Conservation (phyloP, 2,797 vertebrate genomes). For the Lagocephalus sceleratus region DNA sequence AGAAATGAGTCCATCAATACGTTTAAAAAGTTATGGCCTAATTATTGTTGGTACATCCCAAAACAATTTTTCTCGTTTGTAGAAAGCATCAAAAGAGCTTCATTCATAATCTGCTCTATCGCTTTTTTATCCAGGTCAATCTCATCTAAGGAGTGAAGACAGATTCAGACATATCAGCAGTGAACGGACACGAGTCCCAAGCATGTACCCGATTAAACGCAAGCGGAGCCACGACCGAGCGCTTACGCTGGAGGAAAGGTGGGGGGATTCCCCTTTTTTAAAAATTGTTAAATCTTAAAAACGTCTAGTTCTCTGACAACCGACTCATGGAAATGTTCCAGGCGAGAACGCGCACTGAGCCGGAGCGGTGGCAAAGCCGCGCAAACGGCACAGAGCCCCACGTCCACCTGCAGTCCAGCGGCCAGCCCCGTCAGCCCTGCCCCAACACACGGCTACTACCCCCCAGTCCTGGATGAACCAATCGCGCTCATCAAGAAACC, state of each 20-base stretch:
- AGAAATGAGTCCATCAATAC: too few species aligned
- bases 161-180: slow-evolving; percentile 73
- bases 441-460: slow-evolving; percentile 67
- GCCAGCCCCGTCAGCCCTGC: slow-evolving; percentile 69
- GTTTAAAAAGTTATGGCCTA: background rate
- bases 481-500: slow-evolving; percentile 82
- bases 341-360: slow-evolving; percentile 72
- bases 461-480: slow-evolving; percentile 77
- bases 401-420: slow-evolving; percentile 72
- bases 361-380: slow-evolving; percentile 53
- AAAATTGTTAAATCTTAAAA: background rate
- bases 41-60: background rate
- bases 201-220: slow-evolving; percentile 71
- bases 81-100: too few species aligned
- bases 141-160: slow-evolving; percentile 78
- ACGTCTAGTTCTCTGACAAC: background rate
- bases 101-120: slow-evolving; percentile 3
- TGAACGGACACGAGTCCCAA: slow-evolving; percentile 66
- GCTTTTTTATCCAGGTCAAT: slow-evolving; percentile 68
- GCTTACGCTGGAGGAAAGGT: slow-evolving; percentile 76
- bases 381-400: slow-evolving; percentile 67
- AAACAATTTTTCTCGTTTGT: too few species aligned
- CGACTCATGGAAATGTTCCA: slow-evolving; percentile 39
- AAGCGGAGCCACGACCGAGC: slow-evolving; percentile 72
- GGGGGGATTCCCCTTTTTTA: slow-evolving; percentile 7